These are phyloP conservation scores for Staurois parvus DNA, from an alignment of 2,797 vertebrate species.

Conservation along the genomic window DNA sequence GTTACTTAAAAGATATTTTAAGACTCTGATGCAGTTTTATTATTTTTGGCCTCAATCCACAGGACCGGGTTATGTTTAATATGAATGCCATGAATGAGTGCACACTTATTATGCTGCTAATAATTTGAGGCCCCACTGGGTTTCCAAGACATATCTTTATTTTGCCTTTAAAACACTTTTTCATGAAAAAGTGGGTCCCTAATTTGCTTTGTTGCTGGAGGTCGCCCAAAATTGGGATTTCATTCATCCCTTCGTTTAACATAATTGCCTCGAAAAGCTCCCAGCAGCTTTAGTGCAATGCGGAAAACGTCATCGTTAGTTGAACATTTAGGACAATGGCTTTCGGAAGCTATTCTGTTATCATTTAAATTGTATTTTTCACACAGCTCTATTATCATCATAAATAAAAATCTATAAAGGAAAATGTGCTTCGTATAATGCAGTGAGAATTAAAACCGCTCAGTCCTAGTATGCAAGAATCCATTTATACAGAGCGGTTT, in stretches of 20 bases:
- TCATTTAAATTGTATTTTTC: constrained; percentile 43
- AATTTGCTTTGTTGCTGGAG: constrained; percentile 43
- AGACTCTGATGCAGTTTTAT: constrained; percentile 8
- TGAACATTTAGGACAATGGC: constrained; percentile 38
- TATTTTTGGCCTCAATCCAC: constrained; percentile 22
- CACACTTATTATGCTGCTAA: constrained; percentile 43
- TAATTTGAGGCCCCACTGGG: constrained; percentile 23
- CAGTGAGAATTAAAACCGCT: background rate
- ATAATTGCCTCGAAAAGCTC: constrained; percentile 45
- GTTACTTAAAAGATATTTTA: constrained; percentile 9
- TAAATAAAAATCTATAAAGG: background rate
- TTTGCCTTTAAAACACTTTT: background rate
- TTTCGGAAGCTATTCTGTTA: constrained; percentile 26
- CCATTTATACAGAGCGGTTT: background rate
- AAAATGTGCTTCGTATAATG: background rate
- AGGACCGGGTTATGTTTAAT: constrained; percentile 18
- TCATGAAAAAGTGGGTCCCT: constrained; percentile 21
- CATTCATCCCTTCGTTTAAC: constrained; percentile 48
- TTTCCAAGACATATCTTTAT: constrained; percentile 17
- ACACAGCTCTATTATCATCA: constrained; percentile 11
- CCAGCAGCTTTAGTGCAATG: constrained; percentile 31
- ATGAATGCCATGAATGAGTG: constrained; percentile 23
- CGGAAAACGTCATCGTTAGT: constrained; percentile 33
- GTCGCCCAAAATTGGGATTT: constrained; percentile 44
- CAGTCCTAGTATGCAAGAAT: background rate